Conservation (phyloP, 2,113 vertebrate genomes). For the Corythaixoides concolor region DNA sequence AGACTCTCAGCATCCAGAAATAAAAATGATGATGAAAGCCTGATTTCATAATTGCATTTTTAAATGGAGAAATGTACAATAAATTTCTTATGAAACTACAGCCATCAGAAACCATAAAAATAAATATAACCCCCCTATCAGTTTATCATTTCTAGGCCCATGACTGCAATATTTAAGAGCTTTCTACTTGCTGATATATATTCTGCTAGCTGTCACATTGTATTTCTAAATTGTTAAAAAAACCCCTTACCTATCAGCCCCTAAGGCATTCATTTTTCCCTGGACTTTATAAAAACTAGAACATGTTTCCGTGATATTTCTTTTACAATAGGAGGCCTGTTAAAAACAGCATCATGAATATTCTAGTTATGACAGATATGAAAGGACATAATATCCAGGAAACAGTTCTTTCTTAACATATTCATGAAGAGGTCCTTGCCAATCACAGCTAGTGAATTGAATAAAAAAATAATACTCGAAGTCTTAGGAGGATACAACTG, state of each 20-base stretch:
- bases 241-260: not conserved
- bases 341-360: slow-evolving; percentile 72
- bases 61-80: not conserved
- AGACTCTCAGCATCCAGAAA: not conserved
- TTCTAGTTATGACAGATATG: slow-evolving; percentile 68
- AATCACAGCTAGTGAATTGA: slow-evolving; percentile 62
- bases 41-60: not conserved
- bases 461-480: slow-evolving; percentile 50
- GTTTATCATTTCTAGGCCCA: not conserved
- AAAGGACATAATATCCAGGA: slow-evolving; percentile 69
- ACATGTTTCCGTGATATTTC: slow-evolving; percentile 34
- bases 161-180: not conserved
- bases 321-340: slow-evolving; percentile 50
- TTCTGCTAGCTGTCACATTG: slow-evolving; percentile 66
- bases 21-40: not conserved
- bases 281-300: slow-evolving; percentile 62
- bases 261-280: slow-evolving; percentile 52
- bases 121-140: not conserved
- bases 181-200: slow-evolving; percentile 52
- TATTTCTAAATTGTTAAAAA: slow-evolving; percentile 61
- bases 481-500: slow-evolving; percentile 26
- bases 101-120: not conserved
- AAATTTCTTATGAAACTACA: not conserved
- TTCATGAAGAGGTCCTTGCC: slow-evolving; percentile 62
- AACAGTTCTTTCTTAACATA: slow-evolving; percentile 41